phyloP scores from a whole-genome alignment of 1,140 invertebrate species.

The Tetragnatha versicolor region DNA sequence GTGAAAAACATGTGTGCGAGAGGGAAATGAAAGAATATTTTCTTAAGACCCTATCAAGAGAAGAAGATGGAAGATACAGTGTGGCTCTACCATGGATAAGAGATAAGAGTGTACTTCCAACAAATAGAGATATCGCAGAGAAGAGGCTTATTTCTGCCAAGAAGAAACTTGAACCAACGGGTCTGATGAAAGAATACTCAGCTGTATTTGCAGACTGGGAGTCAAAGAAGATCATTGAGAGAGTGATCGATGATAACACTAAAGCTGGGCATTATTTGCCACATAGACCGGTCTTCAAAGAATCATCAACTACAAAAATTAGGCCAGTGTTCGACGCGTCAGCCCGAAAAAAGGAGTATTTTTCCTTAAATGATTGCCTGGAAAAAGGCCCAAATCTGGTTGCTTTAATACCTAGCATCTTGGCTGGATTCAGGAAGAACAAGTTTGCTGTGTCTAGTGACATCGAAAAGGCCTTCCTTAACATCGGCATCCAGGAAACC shows the following conservation, averaged over 20 bases:
- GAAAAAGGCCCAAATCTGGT: constrained; percentile 5
- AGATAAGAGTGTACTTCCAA: too few relatives aligned
- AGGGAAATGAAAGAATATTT: too few relatives aligned
- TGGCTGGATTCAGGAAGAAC: neutral
- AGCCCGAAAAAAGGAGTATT: neutral
- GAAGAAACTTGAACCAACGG: too few relatives aligned
- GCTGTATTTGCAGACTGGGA: neutral
- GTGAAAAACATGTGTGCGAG: too few relatives aligned
- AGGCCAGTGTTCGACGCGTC: neutral
- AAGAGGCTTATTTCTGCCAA: too few relatives aligned
- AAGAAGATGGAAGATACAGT: too few relatives aligned
- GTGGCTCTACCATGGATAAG: too few relatives aligned
- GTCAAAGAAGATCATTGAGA: neutral
- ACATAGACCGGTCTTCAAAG: neutral
- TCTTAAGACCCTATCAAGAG: too few relatives aligned
- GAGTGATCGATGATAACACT: neutral
- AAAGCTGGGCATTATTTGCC: neutral
- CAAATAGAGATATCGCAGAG: too few relatives aligned
- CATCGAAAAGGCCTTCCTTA: neutral
- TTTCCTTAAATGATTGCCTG: neutral
- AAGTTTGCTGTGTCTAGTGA: neutral
- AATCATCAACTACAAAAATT: neutral
- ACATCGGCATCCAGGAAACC: neutral
- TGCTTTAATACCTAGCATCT: neutral
- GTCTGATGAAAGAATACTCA: neutral